phyloP scores from a whole-genome alignment of 2,797 vertebrate genomes.

The Sparus aurata region DNA sequence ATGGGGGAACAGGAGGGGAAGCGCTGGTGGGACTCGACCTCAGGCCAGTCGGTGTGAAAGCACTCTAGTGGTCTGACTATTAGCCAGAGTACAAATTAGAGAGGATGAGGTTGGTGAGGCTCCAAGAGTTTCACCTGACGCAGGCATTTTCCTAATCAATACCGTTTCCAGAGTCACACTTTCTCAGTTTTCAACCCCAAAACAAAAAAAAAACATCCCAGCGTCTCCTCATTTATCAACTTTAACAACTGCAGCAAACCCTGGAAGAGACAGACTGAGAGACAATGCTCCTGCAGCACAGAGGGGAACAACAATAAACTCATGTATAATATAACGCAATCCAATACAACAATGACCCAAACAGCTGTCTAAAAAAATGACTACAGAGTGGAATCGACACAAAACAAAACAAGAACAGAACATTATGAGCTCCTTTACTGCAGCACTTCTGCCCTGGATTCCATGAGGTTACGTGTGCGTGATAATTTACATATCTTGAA shows the following conservation, averaged over 20 bases:
- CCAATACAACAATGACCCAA: neutral
- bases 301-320: conserved; percentile 25
- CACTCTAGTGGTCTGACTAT: conserved; percentile 46
- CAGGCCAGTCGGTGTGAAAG: conserved; percentile 26
- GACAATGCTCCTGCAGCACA: neutral
- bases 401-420: neutral
- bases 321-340: conserved; percentile 10
- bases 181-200: conserved; percentile 51
- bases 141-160: conserved; percentile 67
- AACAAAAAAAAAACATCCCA: conserved; percentile 43
- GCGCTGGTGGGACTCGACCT: conserved; percentile 12
- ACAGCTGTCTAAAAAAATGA: conserved; percentile 9
- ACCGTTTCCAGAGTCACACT: conserved; percentile 33
- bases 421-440: neutral
- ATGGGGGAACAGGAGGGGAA: conserved; percentile 14
- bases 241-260: conserved; percentile 46
- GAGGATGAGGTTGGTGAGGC: conserved; percentile 61
- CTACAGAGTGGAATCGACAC: neutral
- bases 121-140: conserved; percentile 65
- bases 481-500: neutral
- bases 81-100: conserved; percentile 69
- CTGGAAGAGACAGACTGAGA: conserved; percentile 15
- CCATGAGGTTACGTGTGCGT: neutral
- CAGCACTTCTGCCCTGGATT: neutral
- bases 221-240: conserved; percentile 46